These are phyloP conservation scores for Isichthys henryi DNA, from an alignment of 2,113 vertebrate genomes.

Conservation along the genomic window DNA sequence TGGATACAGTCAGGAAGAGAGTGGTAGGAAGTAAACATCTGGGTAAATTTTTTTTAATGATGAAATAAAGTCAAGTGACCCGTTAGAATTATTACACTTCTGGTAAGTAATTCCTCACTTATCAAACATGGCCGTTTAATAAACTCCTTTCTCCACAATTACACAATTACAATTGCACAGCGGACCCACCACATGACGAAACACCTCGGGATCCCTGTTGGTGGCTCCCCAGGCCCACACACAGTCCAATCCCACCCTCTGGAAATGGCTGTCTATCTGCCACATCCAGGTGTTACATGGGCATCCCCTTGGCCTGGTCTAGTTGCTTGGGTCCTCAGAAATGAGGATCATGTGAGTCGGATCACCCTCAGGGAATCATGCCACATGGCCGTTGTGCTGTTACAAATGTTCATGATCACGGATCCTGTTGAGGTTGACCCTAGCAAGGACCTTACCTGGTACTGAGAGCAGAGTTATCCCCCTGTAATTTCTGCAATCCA, in stretches of 20 bases:
- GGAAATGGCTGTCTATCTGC: too few species aligned
- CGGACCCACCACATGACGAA: neutral
- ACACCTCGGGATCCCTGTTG: neutral
- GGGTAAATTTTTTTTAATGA: neutral
- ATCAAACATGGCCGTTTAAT: neutral
- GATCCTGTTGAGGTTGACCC: neutral
- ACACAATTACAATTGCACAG: too few species aligned
- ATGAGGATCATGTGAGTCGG: too few species aligned
- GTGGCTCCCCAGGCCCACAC: neutral
- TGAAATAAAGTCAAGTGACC: neutral
- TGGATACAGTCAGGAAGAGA: conserved; percentile 15
- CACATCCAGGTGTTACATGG: too few species aligned
- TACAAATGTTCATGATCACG: neutral
- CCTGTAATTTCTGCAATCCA: too few species aligned
- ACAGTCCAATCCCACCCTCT: too few species aligned
- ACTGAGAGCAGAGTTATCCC: too few species aligned
- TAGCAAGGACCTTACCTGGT: too few species aligned
- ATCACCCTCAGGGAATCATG: too few species aligned
- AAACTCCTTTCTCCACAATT: neutral
- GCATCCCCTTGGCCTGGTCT: too few species aligned
- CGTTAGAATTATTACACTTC: neutral
- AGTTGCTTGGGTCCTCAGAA: too few species aligned
- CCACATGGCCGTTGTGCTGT: too few species aligned
- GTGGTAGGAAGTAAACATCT: neutral
- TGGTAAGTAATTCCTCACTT: neutral